These are phyloP conservation scores for Papilio aristodemus DNA, from an alignment of 1,140 invertebrate genomes.

Conservation along the genomic window DNA sequence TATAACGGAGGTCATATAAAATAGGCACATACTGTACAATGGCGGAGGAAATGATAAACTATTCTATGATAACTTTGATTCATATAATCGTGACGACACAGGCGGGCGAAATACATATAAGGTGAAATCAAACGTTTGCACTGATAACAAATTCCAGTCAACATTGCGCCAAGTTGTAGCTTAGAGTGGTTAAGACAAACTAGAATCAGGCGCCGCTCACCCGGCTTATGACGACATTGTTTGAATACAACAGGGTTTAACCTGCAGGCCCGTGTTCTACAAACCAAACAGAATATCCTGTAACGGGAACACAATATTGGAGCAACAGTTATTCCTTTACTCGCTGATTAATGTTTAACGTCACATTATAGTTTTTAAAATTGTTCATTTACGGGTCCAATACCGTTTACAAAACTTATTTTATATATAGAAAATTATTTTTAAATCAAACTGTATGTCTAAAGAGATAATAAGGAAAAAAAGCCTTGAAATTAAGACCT, in stretches of 20 bases:
- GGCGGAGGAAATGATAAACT: too few species aligned
- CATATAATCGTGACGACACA: too few species aligned
- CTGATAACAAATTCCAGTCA: conserved; percentile 21
- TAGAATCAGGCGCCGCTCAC: conserved; percentile 43
- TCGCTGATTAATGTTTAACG: background rate
- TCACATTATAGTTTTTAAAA: background rate
- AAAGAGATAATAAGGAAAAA: too few species aligned
- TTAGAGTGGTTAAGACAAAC: conserved; percentile 45
- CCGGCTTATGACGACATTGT: conserved; percentile 54
- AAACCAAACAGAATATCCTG: conserved; percentile 38
- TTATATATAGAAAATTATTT: too few species aligned
- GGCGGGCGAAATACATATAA: background rate
- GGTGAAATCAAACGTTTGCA: conserved; percentile 22
- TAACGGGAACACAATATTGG: conserved; percentile 18
- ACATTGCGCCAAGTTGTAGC: conserved; percentile 41
- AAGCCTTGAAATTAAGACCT: too few species aligned
- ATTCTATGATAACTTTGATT: background rate
- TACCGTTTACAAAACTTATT: too few species aligned
- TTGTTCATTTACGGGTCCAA: too few species aligned
- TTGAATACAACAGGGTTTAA: conserved; percentile 38
- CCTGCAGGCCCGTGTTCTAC: conserved; percentile 44
- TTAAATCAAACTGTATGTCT: too few species aligned
- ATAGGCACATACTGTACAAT: too few species aligned
- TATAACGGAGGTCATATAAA: too few species aligned
- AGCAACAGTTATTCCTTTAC: conserved; percentile 13